These are phyloP conservation scores for Trachymyrmex septentrionalis DNA, from an alignment of 1,140 invertebrate species.

Conservation along the genomic window DNA sequence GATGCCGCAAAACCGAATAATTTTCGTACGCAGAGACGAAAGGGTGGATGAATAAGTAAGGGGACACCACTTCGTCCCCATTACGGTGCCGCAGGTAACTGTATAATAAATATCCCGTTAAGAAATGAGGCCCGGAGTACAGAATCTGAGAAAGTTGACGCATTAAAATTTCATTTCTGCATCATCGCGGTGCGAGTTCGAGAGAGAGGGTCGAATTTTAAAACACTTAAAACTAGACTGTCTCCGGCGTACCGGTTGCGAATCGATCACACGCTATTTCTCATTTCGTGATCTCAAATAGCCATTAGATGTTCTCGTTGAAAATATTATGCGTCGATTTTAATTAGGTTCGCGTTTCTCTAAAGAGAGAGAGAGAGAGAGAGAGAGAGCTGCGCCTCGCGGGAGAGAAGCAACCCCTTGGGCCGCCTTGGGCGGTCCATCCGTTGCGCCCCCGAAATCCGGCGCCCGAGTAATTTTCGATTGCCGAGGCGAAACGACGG, in stretches of 20 bases:
- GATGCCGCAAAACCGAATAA: slow-evolving; percentile 68
- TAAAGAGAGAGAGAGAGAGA: too few species aligned
- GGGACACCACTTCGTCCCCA: slow-evolving; percentile 83
- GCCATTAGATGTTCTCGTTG: slow-evolving; percentile 24
- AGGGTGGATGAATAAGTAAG: slow-evolving; percentile 84
- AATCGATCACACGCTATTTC: not conserved
- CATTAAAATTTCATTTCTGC: not conserved
- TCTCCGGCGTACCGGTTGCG: not conserved
- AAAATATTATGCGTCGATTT: slow-evolving; percentile 32
- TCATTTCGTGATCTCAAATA: slow-evolving; percentile 10
- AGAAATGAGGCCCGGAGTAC: not conserved
- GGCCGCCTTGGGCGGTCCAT: slow-evolving; percentile 35
- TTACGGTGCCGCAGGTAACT: slow-evolving; percentile 67
- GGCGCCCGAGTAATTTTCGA: slow-evolving; percentile 80
- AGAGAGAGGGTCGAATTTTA: not conserved
- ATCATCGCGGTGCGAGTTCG: too few species aligned
- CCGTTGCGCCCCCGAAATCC: slow-evolving; percentile 30
- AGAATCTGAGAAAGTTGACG: not conserved
- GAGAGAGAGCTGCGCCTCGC: not conserved
- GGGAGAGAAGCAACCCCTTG: slow-evolving; percentile 40
- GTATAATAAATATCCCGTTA: not conserved
- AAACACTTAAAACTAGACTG: not conserved
- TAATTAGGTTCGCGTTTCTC: slow-evolving; percentile 54
- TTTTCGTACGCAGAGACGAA: slow-evolving; percentile 82
- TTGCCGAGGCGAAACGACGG: slow-evolving; percentile 80